phyloP scores from a whole-genome alignment of 2,888 invertebrate genomes.

The Lumbricus terrestris region DNA sequence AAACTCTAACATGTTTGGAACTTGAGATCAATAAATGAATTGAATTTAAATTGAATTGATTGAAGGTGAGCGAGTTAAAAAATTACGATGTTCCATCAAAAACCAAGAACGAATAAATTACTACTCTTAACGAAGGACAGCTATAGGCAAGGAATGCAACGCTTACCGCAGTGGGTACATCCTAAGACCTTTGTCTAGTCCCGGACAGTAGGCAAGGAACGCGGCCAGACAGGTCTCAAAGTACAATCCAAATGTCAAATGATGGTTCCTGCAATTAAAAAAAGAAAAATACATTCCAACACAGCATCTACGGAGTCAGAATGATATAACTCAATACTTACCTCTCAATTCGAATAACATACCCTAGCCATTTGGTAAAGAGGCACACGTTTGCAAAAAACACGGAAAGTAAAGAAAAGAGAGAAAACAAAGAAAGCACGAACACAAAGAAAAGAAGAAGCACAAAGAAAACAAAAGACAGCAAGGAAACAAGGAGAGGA shows the following conservation, averaged over 20 bases:
- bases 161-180: slow-evolving; percentile 59
- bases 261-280: slow-evolving; percentile 53
- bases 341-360: neutral
- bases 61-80: no score
- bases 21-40: no score
- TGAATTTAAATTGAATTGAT: no score
- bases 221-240: slow-evolving; percentile 60
- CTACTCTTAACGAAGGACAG: neutral
- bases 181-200: slow-evolving; percentile 58
- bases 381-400: no score
- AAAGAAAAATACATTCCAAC: neutral
- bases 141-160: neutral
- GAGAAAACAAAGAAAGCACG: no score
- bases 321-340: neutral
- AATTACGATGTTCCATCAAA: neutral
- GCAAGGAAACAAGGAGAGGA: no score
- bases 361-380: neutral
- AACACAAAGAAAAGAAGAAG: no score
- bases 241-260: slow-evolving; percentile 59
- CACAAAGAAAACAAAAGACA: no score
- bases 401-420: no score
- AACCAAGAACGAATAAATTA: neutral
- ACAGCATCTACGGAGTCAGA: neutral
- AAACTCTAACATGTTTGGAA: no score
- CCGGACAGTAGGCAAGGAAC: slow-evolving; percentile 59